Percentiles rank a stretch among this genome's conserved stretches.
Conservation (phyloP, 2,113 vertebrate species). For the Corythornis cristatus region DNA sequence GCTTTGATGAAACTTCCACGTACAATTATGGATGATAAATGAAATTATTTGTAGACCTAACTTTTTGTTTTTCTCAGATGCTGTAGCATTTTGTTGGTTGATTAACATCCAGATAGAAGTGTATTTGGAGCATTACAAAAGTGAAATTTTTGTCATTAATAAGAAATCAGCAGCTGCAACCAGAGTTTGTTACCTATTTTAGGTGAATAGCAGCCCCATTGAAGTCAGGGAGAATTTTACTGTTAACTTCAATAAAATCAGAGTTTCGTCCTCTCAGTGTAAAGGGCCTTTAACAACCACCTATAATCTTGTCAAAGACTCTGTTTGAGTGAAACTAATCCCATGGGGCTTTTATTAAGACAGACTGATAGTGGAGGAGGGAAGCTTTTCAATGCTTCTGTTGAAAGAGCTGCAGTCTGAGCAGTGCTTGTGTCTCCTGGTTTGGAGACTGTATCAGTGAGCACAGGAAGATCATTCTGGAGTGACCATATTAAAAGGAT, state of each 20-base stretch:
- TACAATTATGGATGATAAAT: background rate
- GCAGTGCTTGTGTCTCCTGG: background rate
- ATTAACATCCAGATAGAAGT: background rate
- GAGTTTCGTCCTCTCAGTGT: background rate
- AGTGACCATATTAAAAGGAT: background rate
- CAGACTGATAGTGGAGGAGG: background rate
- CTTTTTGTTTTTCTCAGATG: background rate
- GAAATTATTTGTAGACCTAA: background rate
- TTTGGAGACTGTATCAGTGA: background rate
- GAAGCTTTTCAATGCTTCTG: background rate
- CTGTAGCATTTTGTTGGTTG: background rate
- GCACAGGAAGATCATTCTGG: background rate
- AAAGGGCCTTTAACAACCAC: background rate
- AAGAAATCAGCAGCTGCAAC: background rate
- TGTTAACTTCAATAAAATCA: background rate
- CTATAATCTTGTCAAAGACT: conserved; percentile 8
- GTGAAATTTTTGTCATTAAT: background rate
- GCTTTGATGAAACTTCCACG: background rate
- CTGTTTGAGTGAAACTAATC: conserved; percentile 30
- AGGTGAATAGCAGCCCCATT: background rate
- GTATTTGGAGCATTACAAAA: background rate
- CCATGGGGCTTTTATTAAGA: conserved; percentile 17
- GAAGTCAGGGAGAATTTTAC: background rate
- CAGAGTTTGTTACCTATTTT: background rate
- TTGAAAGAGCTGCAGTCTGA: background rate